Percentiles rank a stretch among this genome's conserved stretches.
Conservation (phyloP, 2,888 invertebrate species). For the Escarpia spicata region DNA sequence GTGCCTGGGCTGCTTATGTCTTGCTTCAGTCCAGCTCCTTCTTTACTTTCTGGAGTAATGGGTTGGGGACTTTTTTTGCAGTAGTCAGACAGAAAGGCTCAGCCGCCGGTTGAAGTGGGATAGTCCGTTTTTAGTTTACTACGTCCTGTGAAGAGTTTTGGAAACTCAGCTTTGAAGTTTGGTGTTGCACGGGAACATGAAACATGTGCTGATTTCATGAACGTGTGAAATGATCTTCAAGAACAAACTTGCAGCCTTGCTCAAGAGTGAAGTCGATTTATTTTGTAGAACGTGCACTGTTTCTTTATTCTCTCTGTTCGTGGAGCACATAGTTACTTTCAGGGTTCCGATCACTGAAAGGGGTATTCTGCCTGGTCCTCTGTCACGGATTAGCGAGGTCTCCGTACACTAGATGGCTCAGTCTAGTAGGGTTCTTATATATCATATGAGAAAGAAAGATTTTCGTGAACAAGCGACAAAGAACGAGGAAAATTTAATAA, state of each 20-base stretch:
- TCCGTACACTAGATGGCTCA: too few species aligned
- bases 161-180: conserved; percentile 7
- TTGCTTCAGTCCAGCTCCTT: conserved; percentile 47
- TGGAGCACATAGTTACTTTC: conserved; percentile 17
- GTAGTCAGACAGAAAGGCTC: conserved; percentile 46
- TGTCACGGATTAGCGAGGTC: too few species aligned
- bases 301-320: not conserved
- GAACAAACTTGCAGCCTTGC: conserved; percentile 8
- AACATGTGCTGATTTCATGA: conserved; percentile 8
- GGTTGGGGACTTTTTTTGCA: conserved; percentile 54
- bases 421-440: too few species aligned
- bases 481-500: too few species aligned
- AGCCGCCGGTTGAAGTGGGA: conserved; percentile 39
- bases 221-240: not conserved
- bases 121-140: not conserved
- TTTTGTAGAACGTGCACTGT: conserved; percentile 21
- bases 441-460: too few species aligned
- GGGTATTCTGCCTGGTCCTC: conserved; percentile 7
- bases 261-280: conserved; percentile 8
- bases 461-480: too few species aligned
- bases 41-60: conserved; percentile 49
- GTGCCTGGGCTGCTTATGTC: conserved; percentile 51
- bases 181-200: not conserved
- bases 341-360: not conserved
- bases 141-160: not conserved